Evolutionary conservation across 1,140 invertebrate species (phyloP).

Genomic region (Drosophila carrolli): DNA sequence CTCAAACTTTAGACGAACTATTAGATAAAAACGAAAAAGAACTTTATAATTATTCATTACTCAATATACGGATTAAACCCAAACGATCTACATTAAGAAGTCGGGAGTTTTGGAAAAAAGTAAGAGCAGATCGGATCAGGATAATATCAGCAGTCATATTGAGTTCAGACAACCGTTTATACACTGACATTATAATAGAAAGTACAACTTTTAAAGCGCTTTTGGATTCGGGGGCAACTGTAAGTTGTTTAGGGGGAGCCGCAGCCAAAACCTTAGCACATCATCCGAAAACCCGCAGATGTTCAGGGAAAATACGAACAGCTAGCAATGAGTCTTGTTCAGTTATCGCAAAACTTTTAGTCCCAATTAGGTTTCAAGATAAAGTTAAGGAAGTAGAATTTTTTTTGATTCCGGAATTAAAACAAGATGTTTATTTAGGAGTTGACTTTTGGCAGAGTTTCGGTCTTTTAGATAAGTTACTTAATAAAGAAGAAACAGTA

Average conservation of each 20-base stretch:
- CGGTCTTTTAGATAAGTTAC: constrained; percentile 4
- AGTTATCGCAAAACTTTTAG: constrained; percentile 5
- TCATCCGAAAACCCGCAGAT: constrained; percentile 10
- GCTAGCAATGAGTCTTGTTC: constrained; percentile 16
- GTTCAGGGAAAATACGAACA: constrained; percentile 11
- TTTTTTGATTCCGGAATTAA: constrained; percentile 2
- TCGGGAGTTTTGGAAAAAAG: constrained; percentile 5
- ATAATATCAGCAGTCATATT: constrained; percentile 14
- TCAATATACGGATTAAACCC: constrained; percentile 6
- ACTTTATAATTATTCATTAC: not conserved
- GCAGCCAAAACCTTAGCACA: not conserved
- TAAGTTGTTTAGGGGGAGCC: constrained; percentile 14
- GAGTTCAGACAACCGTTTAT: constrained; percentile 12
- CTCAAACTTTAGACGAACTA: not conserved
- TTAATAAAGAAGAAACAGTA: not conserved
- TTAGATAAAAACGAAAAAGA: constrained; percentile 3
- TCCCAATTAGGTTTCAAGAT: not conserved
- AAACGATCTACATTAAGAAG: constrained; percentile 4
- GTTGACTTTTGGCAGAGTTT: constrained; percentile 14
- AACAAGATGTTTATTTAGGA: constrained; percentile 4
- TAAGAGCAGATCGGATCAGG: not conserved
- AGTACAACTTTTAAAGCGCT: constrained; percentile 5
- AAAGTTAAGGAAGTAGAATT: constrained; percentile 11
- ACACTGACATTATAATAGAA: constrained; percentile 12
- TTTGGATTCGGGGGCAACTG: constrained; percentile 21